Percentiles rank a stretch among this genome's conserved stretches.
phyloP scores from a whole-genome alignment of 2,888 invertebrate species.

The Pelosia muscerda region DNA sequence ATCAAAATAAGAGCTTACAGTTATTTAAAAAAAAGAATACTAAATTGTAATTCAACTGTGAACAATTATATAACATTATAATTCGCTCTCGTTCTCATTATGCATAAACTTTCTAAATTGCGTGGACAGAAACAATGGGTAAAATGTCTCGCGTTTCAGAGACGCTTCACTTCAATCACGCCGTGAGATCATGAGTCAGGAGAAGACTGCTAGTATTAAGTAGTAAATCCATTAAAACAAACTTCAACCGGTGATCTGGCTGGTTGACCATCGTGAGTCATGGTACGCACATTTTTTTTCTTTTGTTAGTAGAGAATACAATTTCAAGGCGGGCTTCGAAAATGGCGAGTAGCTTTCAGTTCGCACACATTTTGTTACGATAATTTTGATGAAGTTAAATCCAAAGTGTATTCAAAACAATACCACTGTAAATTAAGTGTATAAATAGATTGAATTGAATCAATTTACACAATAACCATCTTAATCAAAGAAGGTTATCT shows the following conservation, averaged over 20 bases:
- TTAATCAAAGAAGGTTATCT: too few relatives aligned
- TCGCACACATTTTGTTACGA: background rate
- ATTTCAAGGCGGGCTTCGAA: constrained; percentile 22
- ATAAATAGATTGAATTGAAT: too few relatives aligned
- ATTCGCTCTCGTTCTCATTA: constrained; percentile 37
- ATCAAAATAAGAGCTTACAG: background rate
- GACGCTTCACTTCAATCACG: constrained; percentile 58
- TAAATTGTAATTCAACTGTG: constrained; percentile 19
- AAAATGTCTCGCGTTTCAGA: constrained; percentile 39
- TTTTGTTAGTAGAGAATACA: constrained; percentile 26
- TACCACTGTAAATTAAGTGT: background rate
- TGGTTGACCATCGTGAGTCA: constrained; percentile 73
- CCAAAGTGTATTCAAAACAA: too few relatives aligned
- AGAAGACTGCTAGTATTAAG: constrained; percentile 52
- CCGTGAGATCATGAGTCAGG: constrained; percentile 63
- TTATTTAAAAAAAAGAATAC: background rate
- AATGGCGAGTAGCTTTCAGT: constrained; percentile 14
- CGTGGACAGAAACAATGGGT: constrained; percentile 41
- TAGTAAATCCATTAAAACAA: constrained; percentile 61
- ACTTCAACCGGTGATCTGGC: constrained; percentile 64
- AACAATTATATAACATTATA: constrained; percentile 37
- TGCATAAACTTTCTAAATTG: constrained; percentile 49
- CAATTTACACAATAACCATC: too few relatives aligned
- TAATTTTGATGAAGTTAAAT: background rate
- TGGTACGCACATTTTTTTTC: constrained; percentile 36